Evolutionary conservation across 2,888 invertebrate genomes (phyloP).

Genomic region (Brenthis hecate): DNA sequence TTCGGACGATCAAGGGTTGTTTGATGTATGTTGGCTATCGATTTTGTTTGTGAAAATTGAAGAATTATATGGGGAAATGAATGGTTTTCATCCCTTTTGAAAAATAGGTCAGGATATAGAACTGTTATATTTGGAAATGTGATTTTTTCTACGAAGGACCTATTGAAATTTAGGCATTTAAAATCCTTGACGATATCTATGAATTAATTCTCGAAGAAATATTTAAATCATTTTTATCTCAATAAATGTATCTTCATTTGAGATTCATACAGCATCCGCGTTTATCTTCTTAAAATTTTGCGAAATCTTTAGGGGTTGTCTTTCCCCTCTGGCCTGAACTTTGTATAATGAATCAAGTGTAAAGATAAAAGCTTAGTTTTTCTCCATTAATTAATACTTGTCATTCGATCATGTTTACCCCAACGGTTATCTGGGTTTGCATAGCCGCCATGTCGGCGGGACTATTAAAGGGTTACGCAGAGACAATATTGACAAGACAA

Average conservation of each 20-base stretch:
- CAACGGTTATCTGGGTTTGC: slow-evolving; percentile 45
- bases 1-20: slow-evolving; percentile 46
- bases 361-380: slow-evolving; percentile 33
- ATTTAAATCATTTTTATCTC: too few relatives aligned
- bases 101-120: too few relatives aligned
- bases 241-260: too few relatives aligned
- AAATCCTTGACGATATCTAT: too few relatives aligned
- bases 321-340: background rate
- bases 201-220: too few relatives aligned
- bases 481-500: slow-evolving; percentile 45
- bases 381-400: slow-evolving; percentile 65
- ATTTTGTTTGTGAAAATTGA: slow-evolving; percentile 34
- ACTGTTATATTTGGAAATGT: too few relatives aligned
- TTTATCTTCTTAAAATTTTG: background rate
- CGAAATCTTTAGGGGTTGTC: background rate
- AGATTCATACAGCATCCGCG: background rate
- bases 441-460: slow-evolving; percentile 46
- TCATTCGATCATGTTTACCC: slow-evolving; percentile 61
- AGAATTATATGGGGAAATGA: slow-evolving; percentile 6
- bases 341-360: slow-evolving; percentile 26
- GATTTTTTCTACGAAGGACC: too few relatives aligned
- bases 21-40: slow-evolving; percentile 42
- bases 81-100: background rate
- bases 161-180: too few relatives aligned
- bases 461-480: slow-evolving; percentile 46